phyloP scores from a whole-genome alignment of 2,113 vertebrate species.

The Mobula birostris region DNA sequence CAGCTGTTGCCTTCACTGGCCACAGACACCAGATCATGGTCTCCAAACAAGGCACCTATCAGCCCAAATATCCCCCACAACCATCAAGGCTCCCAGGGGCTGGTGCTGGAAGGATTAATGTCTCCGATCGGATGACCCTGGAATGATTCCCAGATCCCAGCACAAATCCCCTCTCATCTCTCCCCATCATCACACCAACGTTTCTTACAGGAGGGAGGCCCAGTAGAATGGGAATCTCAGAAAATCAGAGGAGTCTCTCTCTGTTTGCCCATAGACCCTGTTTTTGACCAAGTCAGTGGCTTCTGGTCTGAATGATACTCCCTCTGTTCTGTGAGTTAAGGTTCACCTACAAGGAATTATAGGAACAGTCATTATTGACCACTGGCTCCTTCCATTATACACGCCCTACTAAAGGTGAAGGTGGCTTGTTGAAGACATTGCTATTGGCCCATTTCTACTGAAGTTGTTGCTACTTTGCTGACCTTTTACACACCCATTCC shows the following conservation, averaged over 20 bases:
- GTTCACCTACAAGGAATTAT: background rate
- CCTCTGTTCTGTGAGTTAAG: background rate
- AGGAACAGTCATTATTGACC: background rate
- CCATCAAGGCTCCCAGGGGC: background rate
- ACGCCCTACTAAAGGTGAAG: background rate
- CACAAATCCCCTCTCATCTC: background rate
- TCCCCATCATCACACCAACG: background rate
- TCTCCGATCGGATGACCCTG: background rate
- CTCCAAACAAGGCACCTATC: background rate
- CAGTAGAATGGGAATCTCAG: background rate
- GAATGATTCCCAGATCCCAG: background rate
- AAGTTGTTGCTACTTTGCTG: background rate
- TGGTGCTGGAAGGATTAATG: background rate
- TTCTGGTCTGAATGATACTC: background rate
- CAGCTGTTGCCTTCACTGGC: background rate
- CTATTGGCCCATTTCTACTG: too few relatives aligned
- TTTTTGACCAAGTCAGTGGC: background rate
- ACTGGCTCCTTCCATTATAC: background rate
- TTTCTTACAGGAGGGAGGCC: background rate
- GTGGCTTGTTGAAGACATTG: too few relatives aligned
- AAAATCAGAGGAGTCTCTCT: background rate
- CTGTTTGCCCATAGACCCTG: background rate
- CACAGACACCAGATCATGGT: background rate
- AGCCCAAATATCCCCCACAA: background rate
- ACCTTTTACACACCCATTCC: background rate